A percentile compares a stretch with the other conserved stretches of the same genome.
phyloP scores from a whole-genome alignment of 2,888 invertebrate species.

The Silvanus unidentatus region DNA sequence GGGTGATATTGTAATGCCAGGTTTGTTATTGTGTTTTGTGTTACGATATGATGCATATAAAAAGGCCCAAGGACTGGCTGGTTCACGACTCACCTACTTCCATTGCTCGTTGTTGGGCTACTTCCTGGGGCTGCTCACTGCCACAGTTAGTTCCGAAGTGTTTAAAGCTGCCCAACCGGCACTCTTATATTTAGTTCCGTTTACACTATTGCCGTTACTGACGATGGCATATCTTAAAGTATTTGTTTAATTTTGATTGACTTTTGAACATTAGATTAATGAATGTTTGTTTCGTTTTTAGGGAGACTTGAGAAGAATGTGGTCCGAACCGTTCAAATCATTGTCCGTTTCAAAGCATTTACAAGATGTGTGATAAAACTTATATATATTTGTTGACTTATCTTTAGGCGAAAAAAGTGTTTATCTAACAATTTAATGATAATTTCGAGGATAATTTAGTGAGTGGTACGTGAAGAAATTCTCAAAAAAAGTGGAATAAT shows the following conservation, averaged over 20 bases:
- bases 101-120: constrained; percentile 96
- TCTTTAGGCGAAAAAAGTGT: constrained; percentile 24
- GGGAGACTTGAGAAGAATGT: constrained; percentile 96
- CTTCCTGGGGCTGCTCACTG: constrained; percentile 92
- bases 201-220: constrained; percentile 90
- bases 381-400: constrained; percentile 20
- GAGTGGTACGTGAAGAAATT: constrained; percentile 12
- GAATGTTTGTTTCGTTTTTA: constrained; percentile 48
- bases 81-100: constrained; percentile 82
- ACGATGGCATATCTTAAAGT: constrained; percentile 98
- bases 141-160: constrained; percentile 94
- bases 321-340: constrained; percentile 92
- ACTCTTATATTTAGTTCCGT: constrained; percentile 93
- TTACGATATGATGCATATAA: constrained; percentile 96
- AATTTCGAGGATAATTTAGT: too few relatives aligned
- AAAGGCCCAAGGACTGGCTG: constrained; percentile 65
- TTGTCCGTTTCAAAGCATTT: constrained; percentile 75
- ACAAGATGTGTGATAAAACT: constrained; percentile 62
- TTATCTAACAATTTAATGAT: constrained; percentile 16
- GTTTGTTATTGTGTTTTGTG: constrained; percentile 90
- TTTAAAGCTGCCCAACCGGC: constrained; percentile 98
- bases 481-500: constrained; percentile 15
- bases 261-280: too few relatives aligned
- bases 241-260: too few relatives aligned
- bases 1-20: constrained; percentile 92